Conservation (phyloP, 2,797 vertebrate species). For the Eulemur albifrons region DNA sequence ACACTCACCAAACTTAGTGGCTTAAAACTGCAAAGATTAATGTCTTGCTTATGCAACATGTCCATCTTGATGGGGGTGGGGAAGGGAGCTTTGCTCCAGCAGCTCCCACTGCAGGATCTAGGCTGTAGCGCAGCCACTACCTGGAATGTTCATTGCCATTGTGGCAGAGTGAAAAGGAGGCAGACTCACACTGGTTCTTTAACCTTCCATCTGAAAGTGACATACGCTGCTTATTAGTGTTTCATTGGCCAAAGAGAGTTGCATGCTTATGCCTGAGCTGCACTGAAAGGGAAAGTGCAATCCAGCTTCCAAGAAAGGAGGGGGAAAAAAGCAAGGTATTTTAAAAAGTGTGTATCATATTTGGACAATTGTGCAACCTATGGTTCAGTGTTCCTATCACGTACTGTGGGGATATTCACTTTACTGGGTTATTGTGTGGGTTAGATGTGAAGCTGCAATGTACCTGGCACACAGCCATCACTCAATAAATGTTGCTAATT, state of each 20-base stretch:
- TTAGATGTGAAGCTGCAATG: not conserved
- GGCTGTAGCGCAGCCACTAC: not conserved
- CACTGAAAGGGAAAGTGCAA: not conserved
- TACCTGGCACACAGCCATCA: not conserved
- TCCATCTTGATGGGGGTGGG: not conserved
- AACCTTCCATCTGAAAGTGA: not conserved
- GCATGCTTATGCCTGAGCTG: not conserved
- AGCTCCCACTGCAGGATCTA: not conserved
- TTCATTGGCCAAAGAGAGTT: not conserved
- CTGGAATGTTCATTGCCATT: no score
- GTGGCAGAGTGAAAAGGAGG: not conserved
- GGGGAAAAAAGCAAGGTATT: not conserved
- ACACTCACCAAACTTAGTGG: not conserved
- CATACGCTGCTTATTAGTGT: not conserved
- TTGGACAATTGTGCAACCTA: not conserved
- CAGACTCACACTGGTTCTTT: not conserved
- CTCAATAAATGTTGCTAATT: not conserved
- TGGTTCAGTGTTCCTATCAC: not conserved
- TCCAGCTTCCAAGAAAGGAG: conserved; percentile 7
- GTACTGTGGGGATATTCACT: not conserved
- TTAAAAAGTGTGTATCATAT: not conserved
- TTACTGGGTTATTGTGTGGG: not conserved
- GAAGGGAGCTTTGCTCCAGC: not conserved
- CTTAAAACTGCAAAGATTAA: not conserved
- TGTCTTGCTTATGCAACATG: not conserved